Evolutionary conservation across 2,888 invertebrate species (phyloP).

Genomic region (Drosophila mimica): DNA sequence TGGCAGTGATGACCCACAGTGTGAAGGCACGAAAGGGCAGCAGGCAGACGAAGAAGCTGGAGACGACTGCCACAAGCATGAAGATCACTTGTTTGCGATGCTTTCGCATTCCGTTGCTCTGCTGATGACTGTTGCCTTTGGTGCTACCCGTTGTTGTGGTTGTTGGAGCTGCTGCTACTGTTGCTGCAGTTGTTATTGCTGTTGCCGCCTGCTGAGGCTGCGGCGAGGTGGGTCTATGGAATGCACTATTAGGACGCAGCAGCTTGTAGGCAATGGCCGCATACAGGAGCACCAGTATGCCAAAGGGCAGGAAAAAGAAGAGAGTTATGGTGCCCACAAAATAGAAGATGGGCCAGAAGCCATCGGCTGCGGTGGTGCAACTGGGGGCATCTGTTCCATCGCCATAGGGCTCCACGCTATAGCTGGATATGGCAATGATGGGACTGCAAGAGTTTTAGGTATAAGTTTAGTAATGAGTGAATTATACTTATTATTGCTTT

Average conservation of each 20-base stretch:
- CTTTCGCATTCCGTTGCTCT: slow-evolving; percentile 87
- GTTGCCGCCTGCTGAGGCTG: slow-evolving; percentile 50
- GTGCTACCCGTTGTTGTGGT: slow-evolving; percentile 30
- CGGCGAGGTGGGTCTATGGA: slow-evolving; percentile 73
- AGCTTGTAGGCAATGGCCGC: slow-evolving; percentile 93
- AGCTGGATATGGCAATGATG: slow-evolving; percentile 92
- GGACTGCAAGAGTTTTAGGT: slow-evolving; percentile 88
- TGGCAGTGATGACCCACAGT: slow-evolving; percentile 93
- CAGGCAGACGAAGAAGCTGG: slow-evolving; percentile 95
- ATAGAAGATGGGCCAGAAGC: slow-evolving; percentile 92
- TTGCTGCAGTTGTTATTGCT: slow-evolving; percentile 18
- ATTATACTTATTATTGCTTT: slow-evolving; percentile 21
- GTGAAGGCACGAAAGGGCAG: slow-evolving; percentile 95
- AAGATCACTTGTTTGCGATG: slow-evolving; percentile 93
- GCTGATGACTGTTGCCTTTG: slow-evolving; percentile 76
- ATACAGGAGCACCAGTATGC: slow-evolving; percentile 92
- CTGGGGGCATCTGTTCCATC: slow-evolving; percentile 90
- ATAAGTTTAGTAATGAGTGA: slow-evolving; percentile 10
- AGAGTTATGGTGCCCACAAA: slow-evolving; percentile 92
- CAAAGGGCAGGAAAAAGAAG: slow-evolving; percentile 94
- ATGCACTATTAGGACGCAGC: slow-evolving; percentile 87
- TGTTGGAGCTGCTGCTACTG: slow-evolving; percentile 9
- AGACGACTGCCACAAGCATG: slow-evolving; percentile 95
- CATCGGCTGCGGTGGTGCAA: slow-evolving; percentile 92
- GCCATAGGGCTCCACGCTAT: slow-evolving; percentile 89